Evolutionary conservation across 2,113 vertebrate genomes (phyloP), one percentile per base, ranked within the genome.

Genomic region (Psettodes erumei): DNA sequence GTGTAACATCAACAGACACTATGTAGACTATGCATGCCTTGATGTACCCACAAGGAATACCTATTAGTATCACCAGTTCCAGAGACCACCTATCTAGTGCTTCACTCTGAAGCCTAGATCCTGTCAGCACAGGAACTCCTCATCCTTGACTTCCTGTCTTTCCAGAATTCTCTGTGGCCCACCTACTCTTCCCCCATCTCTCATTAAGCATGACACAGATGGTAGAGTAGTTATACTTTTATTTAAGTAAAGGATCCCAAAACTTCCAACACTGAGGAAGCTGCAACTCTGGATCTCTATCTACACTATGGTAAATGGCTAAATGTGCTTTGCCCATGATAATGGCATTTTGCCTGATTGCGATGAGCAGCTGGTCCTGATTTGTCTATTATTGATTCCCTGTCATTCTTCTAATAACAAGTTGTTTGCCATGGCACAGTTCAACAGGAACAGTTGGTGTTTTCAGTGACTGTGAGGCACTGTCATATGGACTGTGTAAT

Each of bases 61-160:
- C 37, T 25, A 27, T 56, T 25, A 64, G 51, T 16, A 32, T 8
- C 33, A 35, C 10, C 28, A 33, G 40, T 25, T 11, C 64, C 45
- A 35, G 43, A 40, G 65, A 71, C 0, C 32, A 18, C 8, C 65
- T 58, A 53, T 58, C 64, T 77, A 50, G 15, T 19, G 64, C 53
- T 62, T 37, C 11, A n/a, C 53, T 56, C 13, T 47, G 58, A 62
- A 35, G 32, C 37, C 21, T 62, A 8, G 9, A 42, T 59, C 55
- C 40, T 86, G 80, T 82, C 78, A 82, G n/a, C 51, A 45, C 53
- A 40, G 56, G 61, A 79, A 21, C 59, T 72, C 65, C 73, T 84
- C 90, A 73, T 77, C 74, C 79, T 61, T 79, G 77, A 74, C 76
- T 76, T 74, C 73, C 77, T 65, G 79, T 82, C 76, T 84, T 54